Conservation (phyloP, 1,140 invertebrate genomes). For the Phymorhynchus buccinoides region DNA sequence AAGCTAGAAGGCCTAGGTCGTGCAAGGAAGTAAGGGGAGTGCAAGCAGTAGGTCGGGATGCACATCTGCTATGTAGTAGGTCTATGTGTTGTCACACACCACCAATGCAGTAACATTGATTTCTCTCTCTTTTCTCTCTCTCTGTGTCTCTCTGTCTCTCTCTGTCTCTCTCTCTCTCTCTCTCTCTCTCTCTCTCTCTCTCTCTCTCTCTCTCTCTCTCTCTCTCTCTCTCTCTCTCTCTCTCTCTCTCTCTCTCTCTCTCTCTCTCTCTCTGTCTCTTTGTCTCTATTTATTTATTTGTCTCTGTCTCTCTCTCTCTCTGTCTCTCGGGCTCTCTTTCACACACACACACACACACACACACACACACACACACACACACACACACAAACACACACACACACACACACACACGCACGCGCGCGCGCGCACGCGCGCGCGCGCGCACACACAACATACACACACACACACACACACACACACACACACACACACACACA, state of each 20-base stretch:
- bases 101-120: too few relatives aligned
- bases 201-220: not conserved
- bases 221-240: slow-evolving; percentile 16
- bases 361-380: not conserved
- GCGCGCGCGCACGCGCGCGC: not conserved
- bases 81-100: too few relatives aligned
- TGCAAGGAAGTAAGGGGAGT: too few relatives aligned
- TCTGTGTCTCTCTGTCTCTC: too few relatives aligned
- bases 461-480: not conserved
- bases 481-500: not conserved
- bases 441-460: not conserved
- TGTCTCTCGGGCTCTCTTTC: not conserved
- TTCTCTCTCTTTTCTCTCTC: too few relatives aligned
- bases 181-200: not conserved
- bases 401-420: not conserved
- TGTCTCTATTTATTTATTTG: too few relatives aligned
- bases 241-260: not conserved
- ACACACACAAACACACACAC: not conserved
- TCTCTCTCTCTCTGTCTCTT: not conserved
- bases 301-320: slow-evolving; percentile 7
- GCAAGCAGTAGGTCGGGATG: too few relatives aligned
- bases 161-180: too few relatives aligned
- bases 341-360: slow-evolving; percentile 15
- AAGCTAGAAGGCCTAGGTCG: too few relatives aligned
- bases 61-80: too few relatives aligned